Evolutionary conservation across 2,888 invertebrate species (phyloP).

Genomic region (Ophioninae sp.): DNA sequence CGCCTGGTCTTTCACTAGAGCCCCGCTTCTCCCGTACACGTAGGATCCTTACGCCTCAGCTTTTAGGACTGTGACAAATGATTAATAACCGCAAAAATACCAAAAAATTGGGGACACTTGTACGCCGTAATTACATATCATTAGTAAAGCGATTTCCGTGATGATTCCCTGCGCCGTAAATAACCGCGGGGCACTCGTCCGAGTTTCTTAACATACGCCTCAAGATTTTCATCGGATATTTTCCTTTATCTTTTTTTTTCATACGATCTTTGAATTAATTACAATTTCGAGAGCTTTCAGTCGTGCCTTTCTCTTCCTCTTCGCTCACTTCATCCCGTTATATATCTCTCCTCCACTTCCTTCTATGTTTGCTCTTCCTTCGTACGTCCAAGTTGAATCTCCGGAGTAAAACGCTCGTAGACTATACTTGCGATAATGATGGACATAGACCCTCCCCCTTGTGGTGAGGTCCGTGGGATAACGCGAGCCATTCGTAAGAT

Average conservation of each 20-base stretch:
- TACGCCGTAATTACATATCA: constrained; percentile 61
- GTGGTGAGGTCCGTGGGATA: constrained; percentile 51
- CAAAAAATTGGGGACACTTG: constrained; percentile 59
- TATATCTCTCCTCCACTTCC: constrained; percentile 23
- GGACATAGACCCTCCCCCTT: constrained; percentile 50
- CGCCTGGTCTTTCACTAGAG: constrained; percentile 41
- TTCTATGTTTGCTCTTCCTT: constrained; percentile 47
- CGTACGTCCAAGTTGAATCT: constrained; percentile 43
- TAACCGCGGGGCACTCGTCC: constrained; percentile 56
- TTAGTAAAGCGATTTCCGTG: constrained; percentile 51
- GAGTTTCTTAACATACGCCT: constrained; percentile 23
- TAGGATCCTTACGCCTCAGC: constrained; percentile 31
- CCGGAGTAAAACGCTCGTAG: constrained; percentile 54
- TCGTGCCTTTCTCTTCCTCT: constrained; percentile 25
- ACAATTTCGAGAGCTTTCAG: constrained; percentile 52
- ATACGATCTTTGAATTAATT: constrained; percentile 60
- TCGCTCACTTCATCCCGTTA: constrained; percentile 28
- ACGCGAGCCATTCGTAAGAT: constrained; percentile 44
- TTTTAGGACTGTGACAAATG: constrained; percentile 62
- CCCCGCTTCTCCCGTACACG: constrained; percentile 2
- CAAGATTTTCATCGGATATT: constrained; percentile 29
- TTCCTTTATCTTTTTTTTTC: constrained; percentile 8
- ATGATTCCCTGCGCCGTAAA: constrained; percentile 62
- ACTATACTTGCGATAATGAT: constrained; percentile 66
- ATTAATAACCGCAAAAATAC: constrained; percentile 63